Conservation (phyloP, 2,888 invertebrate genomes). For the Tetrapedia diversipes region DNA sequence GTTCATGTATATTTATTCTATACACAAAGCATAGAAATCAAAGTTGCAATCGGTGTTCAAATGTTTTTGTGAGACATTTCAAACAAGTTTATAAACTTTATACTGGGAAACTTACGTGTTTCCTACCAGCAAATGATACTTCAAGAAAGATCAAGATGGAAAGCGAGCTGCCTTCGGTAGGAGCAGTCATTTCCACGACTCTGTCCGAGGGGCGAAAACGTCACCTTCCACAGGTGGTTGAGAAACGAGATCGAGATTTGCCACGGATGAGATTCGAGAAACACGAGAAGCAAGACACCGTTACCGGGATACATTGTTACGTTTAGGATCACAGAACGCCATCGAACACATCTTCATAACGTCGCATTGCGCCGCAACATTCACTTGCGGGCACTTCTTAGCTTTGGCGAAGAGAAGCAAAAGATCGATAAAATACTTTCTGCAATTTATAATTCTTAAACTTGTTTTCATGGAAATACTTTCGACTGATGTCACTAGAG, state of each 20-base stretch:
- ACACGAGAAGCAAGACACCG: slow-evolving; percentile 10
- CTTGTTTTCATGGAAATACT: neutral
- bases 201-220: slow-evolving; percentile 16
- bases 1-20: too few species aligned
- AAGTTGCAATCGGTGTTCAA: too few species aligned
- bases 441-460: neutral
- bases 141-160: neutral
- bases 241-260: slow-evolving; percentile 62
- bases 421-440: neutral
- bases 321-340: slow-evolving; percentile 20
- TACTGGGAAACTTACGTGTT: too few species aligned
- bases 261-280: slow-evolving; percentile 52
- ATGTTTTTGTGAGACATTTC: too few species aligned
- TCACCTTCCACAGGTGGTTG: slow-evolving; percentile 59
- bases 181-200: slow-evolving; percentile 26
- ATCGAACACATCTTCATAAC: slow-evolving; percentile 20
- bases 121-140: slow-evolving; percentile 14
- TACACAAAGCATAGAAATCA: too few species aligned
- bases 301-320: slow-evolving; percentile 49
- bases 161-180: neutral
- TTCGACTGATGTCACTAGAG: neutral
- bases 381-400: neutral
- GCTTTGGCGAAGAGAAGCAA: slow-evolving; percentile 5
- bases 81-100: too few species aligned
- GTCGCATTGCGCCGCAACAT: slow-evolving; percentile 1